Conservation (phyloP, 2,888 invertebrate species). For the Trichogramma evanescens region DNA sequence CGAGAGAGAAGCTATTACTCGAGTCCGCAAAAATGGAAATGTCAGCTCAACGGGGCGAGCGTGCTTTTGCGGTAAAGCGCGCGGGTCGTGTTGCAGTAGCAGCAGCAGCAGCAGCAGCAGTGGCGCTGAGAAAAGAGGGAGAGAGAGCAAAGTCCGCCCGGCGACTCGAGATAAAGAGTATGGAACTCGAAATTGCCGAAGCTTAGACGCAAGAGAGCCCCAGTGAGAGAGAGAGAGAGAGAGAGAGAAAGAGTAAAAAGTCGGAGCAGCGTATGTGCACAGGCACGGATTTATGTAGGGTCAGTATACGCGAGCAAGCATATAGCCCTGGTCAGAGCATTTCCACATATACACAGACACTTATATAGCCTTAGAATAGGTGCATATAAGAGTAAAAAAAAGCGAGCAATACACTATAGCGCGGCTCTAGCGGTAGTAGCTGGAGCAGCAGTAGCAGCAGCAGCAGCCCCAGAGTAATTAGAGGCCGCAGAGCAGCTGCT, state of each 20-base stretch:
- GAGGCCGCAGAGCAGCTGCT: too few species aligned
- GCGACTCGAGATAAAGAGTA: slow-evolving; percentile 7
- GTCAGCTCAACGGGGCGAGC: slow-evolving; percentile 5
- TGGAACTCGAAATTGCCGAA: slow-evolving; percentile 4
- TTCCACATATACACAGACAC: too few species aligned
- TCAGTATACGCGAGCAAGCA: neutral
- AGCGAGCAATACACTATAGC: too few species aligned
- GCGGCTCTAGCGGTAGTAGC: too few species aligned
- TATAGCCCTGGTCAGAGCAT: too few species aligned
- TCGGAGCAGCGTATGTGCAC: neutral
- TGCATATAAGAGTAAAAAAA: too few species aligned
- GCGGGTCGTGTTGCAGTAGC: neutral
- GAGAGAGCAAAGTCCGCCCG: neutral
- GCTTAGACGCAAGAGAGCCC: neutral
- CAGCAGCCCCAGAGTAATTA: too few species aligned
- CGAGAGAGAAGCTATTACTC: neutral
- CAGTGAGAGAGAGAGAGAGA: too few species aligned
- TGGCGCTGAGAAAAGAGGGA: too few species aligned
- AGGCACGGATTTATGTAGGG: slow-evolving; percentile 4
- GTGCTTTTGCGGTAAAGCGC: neutral
- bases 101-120: too few species aligned
- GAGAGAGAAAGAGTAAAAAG: neutral
- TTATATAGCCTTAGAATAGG: too few species aligned
- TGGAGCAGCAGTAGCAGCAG: too few species aligned
- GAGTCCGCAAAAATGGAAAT: slow-evolving; percentile 16